Percentiles rank a stretch among this genome's conserved stretches.
phyloP scores from a whole-genome alignment of 2,797 vertebrate genomes.

The Xerus rutilus region DNA sequence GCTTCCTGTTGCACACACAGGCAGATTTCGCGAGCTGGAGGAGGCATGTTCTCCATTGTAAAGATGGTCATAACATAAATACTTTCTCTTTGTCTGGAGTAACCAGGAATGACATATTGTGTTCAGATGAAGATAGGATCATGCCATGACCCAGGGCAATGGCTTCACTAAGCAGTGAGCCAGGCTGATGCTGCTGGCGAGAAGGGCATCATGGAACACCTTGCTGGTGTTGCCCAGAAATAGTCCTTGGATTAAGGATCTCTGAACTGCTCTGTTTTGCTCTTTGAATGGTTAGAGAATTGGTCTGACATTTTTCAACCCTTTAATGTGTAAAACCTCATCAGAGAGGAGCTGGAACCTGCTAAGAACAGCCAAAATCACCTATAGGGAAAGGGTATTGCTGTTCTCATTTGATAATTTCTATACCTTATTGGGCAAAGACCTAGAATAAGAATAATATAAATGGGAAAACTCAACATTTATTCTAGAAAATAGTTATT shows the following conservation, averaged over 20 bases:
- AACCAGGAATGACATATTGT: background rate
- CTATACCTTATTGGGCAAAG: background rate
- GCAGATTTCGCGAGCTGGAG: background rate
- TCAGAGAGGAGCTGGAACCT: background rate
- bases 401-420: background rate
- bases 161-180: background rate
- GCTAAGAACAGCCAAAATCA: background rate
- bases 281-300: background rate
- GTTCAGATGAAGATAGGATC: background rate
- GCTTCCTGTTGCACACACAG: background rate
- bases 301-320: background rate
- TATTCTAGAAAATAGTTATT: background rate
- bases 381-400: background rate
- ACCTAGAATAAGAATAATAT: background rate
- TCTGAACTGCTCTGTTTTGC: background rate
- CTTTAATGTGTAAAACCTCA: background rate
- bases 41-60: constrained; percentile 9
- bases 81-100: constrained; percentile 52
- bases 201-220: background rate
- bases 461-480: background rate
- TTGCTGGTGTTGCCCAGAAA: background rate
- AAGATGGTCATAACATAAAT: constrained; percentile 2
- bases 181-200: background rate
- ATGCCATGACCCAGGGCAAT: background rate
- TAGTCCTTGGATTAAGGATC: background rate